Conservation (phyloP, 2,888 invertebrate species). For the Aphrophora alni region DNA sequence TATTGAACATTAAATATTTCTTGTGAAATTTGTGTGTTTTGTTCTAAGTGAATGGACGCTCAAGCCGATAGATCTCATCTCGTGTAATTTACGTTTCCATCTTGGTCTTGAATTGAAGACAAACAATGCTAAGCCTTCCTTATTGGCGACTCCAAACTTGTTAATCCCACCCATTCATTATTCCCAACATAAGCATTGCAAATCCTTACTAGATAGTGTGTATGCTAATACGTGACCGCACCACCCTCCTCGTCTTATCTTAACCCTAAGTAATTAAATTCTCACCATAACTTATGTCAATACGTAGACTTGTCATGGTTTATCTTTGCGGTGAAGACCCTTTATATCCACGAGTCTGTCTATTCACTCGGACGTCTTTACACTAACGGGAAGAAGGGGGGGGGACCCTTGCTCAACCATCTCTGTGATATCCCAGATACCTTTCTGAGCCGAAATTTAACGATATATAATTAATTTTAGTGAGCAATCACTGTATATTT, state of each 20-base stretch:
- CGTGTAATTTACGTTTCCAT: background rate
- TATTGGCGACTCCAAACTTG: background rate
- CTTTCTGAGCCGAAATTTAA: no score
- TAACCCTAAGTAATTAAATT: slow-evolving; percentile 2
- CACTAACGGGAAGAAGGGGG: background rate
- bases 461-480: no score
- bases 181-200: no score
- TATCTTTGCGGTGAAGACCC: background rate
- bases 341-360: background rate
- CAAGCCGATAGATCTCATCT: background rate
- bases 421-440: no score
- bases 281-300: slow-evolving; percentile 6
- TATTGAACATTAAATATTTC: no score
- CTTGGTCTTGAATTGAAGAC: background rate
- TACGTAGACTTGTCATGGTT: background rate
- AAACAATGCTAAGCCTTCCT: slow-evolving; percentile 2
- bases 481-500: no score
- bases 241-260: background rate
- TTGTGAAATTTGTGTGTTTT: no score
- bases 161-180: slow-evolving; percentile 2
- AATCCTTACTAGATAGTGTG: background rate
- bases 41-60: no score
- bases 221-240: background rate
- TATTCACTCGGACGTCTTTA: background rate
- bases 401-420: background rate